Evolutionary conservation across 2,888 invertebrate species (phyloP), one percentile per base, ranked within the genome.

Genomic region (Tinea trinotella): DNA sequence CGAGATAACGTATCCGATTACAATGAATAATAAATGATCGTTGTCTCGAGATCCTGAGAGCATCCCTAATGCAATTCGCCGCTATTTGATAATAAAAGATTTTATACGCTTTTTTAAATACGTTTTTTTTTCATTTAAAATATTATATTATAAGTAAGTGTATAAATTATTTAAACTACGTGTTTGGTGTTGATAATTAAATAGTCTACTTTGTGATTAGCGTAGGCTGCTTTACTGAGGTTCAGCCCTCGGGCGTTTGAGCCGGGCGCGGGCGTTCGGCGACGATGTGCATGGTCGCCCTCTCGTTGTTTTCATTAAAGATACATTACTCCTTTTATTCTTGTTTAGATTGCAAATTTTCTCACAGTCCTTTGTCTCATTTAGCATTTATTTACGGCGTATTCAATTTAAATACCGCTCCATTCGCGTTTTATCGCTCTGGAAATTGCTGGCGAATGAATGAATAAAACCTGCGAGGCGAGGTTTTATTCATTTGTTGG

Each of bases 361-460:
- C 74, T 71, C 71, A 63, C 73, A 76, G 74, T 75, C 75, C 75
- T 80, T 82, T 82, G 81, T 83, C 79, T 82, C 79, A 76, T 80
- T 82, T 78, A 78, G 70, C 73, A 77, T 82, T 80, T 81, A 81
- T 81, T 82, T 78, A 82, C 78, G 77, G 74, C 71, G 75, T 74
- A 75, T 80, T 80, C 80, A 78, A 81, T 81, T 82, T 79, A 80
- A 82, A 81, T 76, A 79, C 75, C 68, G 71, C 73, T 76, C 70
- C 71, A 74, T 75, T 71, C 65, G 71, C 72, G 75, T 78, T 81
- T 79, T 80, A 81, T 81, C 78, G 71, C 67, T 63, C 69, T 62
- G 70, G 71, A 67, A 78, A 78, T 75, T 73, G 71, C 70, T 65
- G 61, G 71, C 66, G 71, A 71, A 50, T 24, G n/a, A n/a, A n/a